Conservation (phyloP, 2,113 vertebrate species). For the Oryctolagus cuniculus region mOryCun1.1 NC_091434.1:125395001-125395500, state of each 20-base stretch:
- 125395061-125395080: neutral
- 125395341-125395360: too few species aligned
- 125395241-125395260: neutral
- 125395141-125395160: neutral
- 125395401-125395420: too few species aligned
- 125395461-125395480: too few species aligned
- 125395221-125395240: neutral
- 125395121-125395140: neutral
- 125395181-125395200: neutral
- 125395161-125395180: neutral
- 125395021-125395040: neutral
- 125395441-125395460: too few species aligned
- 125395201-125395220: neutral
- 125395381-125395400: too few species aligned
- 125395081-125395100: neutral
- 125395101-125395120: rapidly evolving
- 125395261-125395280: neutral
- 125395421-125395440: too few species aligned
- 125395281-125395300: neutral
- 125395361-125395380: too few species aligned
- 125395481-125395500: too few species aligned
- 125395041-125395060: neutral
- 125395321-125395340: neutral
- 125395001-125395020: neutral
- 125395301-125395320: neutral